Conservation (phyloP, 2,113 vertebrate species). For the Cranoglanis bouderius region DNA sequence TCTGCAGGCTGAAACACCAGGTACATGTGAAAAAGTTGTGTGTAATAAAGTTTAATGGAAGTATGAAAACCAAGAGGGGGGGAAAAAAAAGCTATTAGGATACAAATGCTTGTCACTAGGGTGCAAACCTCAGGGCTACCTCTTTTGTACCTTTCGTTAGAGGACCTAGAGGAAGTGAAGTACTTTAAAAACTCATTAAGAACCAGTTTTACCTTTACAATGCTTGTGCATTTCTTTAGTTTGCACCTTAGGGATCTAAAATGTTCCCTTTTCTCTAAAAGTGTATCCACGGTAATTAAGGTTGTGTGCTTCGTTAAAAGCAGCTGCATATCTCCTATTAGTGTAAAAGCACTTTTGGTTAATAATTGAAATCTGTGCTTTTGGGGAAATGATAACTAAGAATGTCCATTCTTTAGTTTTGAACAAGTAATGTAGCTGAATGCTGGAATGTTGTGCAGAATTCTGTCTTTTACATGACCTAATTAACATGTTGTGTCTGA, state of each 20-base stretch:
- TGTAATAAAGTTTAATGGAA: slow-evolving; percentile 4
- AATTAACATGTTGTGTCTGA: background rate
- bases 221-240: background rate
- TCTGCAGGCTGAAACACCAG: background rate
- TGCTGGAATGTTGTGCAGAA: background rate
- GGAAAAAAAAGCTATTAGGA: background rate
- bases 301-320: background rate
- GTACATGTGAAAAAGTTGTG: background rate
- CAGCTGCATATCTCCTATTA: background rate
- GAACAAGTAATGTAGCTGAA: background rate
- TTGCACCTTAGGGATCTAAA: background rate
- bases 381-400: background rate
- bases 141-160: background rate
- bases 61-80: background rate
- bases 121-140: background rate
- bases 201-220: background rate
- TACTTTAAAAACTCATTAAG: background rate
- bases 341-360: background rate
- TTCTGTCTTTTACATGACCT: background rate
- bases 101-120: background rate
- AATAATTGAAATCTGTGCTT: background rate
- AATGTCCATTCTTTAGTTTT: background rate
- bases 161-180: background rate
- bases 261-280: background rate
- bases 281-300: slow-evolving; percentile 13